Base-by-base conservation (phyloP, 2,797 vertebrate genomes). In the Brachyrhaphis roseni region DNA sequence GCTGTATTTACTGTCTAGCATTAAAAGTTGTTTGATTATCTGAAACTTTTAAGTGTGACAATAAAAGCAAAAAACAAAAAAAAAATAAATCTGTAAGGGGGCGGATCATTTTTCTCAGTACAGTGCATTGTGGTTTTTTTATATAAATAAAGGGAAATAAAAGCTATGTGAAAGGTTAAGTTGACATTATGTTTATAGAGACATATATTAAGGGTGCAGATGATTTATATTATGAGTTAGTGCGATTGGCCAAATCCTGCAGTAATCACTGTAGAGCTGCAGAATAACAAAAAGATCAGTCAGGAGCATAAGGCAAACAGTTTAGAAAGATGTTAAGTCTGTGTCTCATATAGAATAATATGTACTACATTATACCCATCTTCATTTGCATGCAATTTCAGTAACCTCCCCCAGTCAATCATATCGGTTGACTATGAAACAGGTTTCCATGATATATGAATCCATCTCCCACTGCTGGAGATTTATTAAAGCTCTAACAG, bases 241-340 rank as follows among this genome's bases (percentile, higher is more conserved):
- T 94, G 95, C 11, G 92, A 95, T 95, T 85, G 82, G 90, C 93
- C 91, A 95, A 95, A 96, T 95, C 93, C 93, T 80, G 90, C 89
- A 94, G 90, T 94, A 96, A 92, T 95, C 94, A 95, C 91, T 80
- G 91, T 82, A 90, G 82, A 93, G 91, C 90, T 92, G 91, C 1
- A 78, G 53, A 82, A 90, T 96, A 97, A 97, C 96, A 91, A 97
- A 96, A 94, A 95, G 95, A 96, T 97, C 96, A 96, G 94, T 95
- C 93, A 94, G 82, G 95, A 93, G 90, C 88, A 89, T 82, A 95
- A 95, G 95, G 94, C 95, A 96, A 95, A 95, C 93, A 95, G 91
- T 97, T 96, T 96, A 95, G 89, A 92, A 88, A 92, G 90, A 90
- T 89, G 91, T 87, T 91, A 89, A 91, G 87, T 90, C 95, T 89